These are phyloP conservation scores for Lamprologus callipterus DNA, from an alignment of 2,113 vertebrate species.

Conservation along the genomic window DNA sequence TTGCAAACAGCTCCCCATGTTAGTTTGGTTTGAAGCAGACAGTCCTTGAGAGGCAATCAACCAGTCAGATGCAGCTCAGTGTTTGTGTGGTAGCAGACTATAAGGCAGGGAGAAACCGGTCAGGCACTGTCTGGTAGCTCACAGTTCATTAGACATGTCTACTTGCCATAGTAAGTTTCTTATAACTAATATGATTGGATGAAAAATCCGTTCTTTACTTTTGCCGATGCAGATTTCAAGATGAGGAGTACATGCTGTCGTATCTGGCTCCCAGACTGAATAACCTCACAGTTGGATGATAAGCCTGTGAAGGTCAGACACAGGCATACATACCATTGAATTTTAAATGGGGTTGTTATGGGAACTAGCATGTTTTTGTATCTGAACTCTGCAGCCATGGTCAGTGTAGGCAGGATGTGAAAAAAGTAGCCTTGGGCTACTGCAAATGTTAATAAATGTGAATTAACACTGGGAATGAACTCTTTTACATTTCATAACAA, in stretches of 20 bases:
- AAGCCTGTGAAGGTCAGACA: slow-evolving; percentile 32
- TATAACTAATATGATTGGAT: neutral
- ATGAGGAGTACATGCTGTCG: neutral
- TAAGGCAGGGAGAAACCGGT: neutral
- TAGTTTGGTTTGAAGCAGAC: neutral
- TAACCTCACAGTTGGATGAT: neutral
- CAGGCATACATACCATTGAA: slow-evolving; percentile 11
- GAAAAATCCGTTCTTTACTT: neutral
- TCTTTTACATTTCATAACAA: neutral
- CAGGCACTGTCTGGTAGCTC: neutral
- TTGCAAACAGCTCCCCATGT: neutral
- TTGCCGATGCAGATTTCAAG: neutral
- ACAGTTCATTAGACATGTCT: neutral
- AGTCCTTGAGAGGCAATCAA: neutral
- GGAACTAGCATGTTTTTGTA: slow-evolving; percentile 1
- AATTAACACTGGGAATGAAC: neutral
- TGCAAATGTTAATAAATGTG: neutral
- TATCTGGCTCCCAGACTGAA: neutral
- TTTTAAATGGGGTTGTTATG: slow-evolving; percentile 45
- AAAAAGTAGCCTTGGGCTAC: neutral
- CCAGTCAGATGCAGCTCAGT: neutral
- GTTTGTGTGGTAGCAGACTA: neutral
- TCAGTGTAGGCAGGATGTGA: neutral
- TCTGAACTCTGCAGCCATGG: neutral
- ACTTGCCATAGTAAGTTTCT: neutral